Evolutionary conservation across 2,113 vertebrate genomes (phyloP).

Genomic region (Rhinogobius similis): DNA sequence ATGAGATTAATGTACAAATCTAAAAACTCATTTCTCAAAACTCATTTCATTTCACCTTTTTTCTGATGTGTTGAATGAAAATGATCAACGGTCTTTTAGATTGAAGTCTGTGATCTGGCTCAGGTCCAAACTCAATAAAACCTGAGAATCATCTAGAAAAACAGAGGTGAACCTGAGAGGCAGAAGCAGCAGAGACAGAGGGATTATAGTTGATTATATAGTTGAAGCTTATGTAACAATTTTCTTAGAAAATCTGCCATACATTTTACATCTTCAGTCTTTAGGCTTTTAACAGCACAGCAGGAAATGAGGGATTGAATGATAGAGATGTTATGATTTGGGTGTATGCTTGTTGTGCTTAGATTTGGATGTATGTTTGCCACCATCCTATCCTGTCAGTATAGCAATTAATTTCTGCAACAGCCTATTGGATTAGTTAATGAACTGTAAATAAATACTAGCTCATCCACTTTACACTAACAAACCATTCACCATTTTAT

Average conservation of each 20-base stretch:
- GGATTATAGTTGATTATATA: not conserved
- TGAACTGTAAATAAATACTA: too few relatives aligned
- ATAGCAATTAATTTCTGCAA: too few relatives aligned
- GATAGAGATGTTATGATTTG: not conserved
- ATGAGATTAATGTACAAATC: not conserved
- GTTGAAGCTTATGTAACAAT: not conserved
- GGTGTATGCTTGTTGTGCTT: too few relatives aligned
- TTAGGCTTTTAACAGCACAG: not conserved
- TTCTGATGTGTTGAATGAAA: not conserved
- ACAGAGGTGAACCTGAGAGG: not conserved
- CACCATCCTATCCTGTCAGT: too few relatives aligned
- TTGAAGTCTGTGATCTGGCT: not conserved
- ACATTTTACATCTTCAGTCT: not conserved
- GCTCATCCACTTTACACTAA: too few relatives aligned
- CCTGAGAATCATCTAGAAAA: not conserved
- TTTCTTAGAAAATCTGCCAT: not conserved
- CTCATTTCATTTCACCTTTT: not conserved
- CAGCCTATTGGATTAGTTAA: too few relatives aligned
- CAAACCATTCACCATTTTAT: too few relatives aligned
- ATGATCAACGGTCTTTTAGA: not conserved
- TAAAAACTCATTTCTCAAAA: not conserved
- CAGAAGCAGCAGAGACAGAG: not conserved
- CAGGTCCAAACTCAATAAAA: not conserved
- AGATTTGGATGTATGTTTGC: too few relatives aligned
- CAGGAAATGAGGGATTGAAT: not conserved